A percentile compares a stretch with the other conserved stretches of the same genome.
Evolutionary conservation across 2,888 invertebrate species (phyloP).

Genomic region (Drosophila flavopinicola): DNA sequence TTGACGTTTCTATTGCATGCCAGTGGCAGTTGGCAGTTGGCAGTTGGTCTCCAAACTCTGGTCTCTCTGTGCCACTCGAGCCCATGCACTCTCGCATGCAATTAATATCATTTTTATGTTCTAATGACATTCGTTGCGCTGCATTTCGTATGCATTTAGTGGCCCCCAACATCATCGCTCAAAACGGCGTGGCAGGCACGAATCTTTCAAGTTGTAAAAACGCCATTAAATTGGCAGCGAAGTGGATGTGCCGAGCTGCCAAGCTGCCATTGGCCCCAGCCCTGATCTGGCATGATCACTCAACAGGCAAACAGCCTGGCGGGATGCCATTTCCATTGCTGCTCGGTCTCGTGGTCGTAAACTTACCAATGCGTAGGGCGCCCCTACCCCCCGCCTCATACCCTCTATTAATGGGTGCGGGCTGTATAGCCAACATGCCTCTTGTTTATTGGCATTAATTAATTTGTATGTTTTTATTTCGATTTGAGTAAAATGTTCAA

Average conservation of each 20-base stretch:
- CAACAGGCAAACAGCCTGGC: conserved; percentile 51
- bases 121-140: conserved; percentile 82
- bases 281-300: conserved; percentile 64
- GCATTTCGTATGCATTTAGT: conserved; percentile 80
- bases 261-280: conserved; percentile 23
- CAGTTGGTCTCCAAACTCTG: conserved; percentile 20
- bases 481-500: conserved; percentile 61
- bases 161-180: conserved; percentile 70
- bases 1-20: conserved; percentile 74
- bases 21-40: conserved; percentile 20
- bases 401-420: conserved; percentile 51
- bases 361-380: conserved; percentile 66
- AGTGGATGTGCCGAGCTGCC: conserved; percentile 75
- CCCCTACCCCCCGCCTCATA: too few relatives aligned
- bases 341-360: conserved; percentile 52
- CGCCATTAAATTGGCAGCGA: conserved; percentile 83
- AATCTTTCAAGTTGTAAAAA: conserved; percentile 83
- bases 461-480: conserved; percentile 79
- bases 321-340: conserved; percentile 32
- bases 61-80: conserved; percentile 28
- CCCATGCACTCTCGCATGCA: conserved; percentile 73
- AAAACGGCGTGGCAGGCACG: conserved; percentile 81
- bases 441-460: conserved; percentile 75
- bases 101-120: conserved; percentile 82
- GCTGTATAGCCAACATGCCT: conserved; percentile 27